Base-by-base conservation (phyloP, 2,888 invertebrate genomes). In the Muscina levida region DNA sequence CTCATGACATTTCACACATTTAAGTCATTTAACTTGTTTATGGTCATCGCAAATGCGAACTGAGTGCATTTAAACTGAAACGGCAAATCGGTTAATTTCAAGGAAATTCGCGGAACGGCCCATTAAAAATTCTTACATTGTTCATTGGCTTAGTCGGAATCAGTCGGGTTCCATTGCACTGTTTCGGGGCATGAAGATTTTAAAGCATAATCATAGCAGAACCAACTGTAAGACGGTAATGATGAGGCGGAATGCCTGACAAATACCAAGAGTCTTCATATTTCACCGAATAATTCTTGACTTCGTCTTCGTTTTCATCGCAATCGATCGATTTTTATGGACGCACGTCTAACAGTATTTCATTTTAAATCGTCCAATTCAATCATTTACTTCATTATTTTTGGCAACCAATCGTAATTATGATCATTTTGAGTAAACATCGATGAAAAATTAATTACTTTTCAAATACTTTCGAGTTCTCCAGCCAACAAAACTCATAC, bases 11-110 rank as follows among this genome's bases (percentile, higher is more conserved):
- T 31, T 31, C 31, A n/a, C 31, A 31, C 4, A 31, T 31, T 31
- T 31, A 31, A 5, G 31, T 8, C 31, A 8, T 31, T 5, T 31
- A 8, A 31, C 31, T 31, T 31, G 31, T 87, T 87, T 46, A 87
- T 88, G 1, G 86, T 85, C 75, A 87, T 86, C 11, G 86, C 85
- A 82, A 86, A 87, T 57, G 85, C 86, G 26, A 71, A 4, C 44
- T 44, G 44, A 44, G 11, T 44, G 67, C 73, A 71, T 83, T 81
- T 76, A 11, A 87, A 73, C 68, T 85, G 82, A 57, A 89, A 84
- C 77, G 3, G 31, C 31, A 31, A 31, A 31, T 31, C 31, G 8
- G 31, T 31, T 31, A 31, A 31, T 5, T 3, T 3, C 31, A 31
- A 31, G 86, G 86, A 68, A 85, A 71, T 82, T 88, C 86, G 6